A percentile compares a stretch with the other conserved stretches of the same genome.
phyloP scores from a whole-genome alignment of 2,888 invertebrate species.

The Xestia rhomboidea region DNA sequence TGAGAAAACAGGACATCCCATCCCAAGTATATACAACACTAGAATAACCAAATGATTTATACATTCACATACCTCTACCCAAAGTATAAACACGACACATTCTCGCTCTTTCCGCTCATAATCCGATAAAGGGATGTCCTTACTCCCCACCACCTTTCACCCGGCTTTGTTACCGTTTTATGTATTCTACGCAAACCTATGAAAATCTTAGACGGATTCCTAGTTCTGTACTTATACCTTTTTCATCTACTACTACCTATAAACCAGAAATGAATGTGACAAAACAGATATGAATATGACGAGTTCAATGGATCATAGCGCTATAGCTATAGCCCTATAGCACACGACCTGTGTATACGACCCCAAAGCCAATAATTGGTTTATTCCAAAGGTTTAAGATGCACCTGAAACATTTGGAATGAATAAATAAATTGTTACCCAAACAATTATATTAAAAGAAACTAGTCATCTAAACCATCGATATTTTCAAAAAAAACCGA shows the following conservation, averaged over 20 bases:
- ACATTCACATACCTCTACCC: constrained; percentile 5
- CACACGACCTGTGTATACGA: no score
- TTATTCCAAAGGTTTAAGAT: not conserved
- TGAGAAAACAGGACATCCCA: constrained; percentile 2
- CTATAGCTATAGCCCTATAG: not conserved
- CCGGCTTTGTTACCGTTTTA: constrained; percentile 2
- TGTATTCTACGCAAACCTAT: constrained; percentile 1
- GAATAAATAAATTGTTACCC: not conserved
- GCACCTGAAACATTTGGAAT: not conserved
- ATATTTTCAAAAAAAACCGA: constrained; percentile 1
- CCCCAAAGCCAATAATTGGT: not conserved
- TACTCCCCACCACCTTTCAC: not conserved
- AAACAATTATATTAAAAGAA: not conserved
- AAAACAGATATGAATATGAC: not conserved
- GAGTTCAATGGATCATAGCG: not conserved
- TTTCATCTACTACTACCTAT: not conserved
- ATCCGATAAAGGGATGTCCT: not conserved
- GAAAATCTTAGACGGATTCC: not conserved
- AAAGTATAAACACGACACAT: not conserved
- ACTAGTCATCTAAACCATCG: constrained; percentile 4
- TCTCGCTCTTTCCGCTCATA: not conserved
- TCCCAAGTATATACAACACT: not conserved
- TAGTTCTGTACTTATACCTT: not conserved
- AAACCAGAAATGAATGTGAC: not conserved
- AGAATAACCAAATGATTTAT: not conserved